Evolutionary conservation across 2,797 vertebrate species (phyloP).

Genomic region (Hemibagrus guttatus): DNA sequence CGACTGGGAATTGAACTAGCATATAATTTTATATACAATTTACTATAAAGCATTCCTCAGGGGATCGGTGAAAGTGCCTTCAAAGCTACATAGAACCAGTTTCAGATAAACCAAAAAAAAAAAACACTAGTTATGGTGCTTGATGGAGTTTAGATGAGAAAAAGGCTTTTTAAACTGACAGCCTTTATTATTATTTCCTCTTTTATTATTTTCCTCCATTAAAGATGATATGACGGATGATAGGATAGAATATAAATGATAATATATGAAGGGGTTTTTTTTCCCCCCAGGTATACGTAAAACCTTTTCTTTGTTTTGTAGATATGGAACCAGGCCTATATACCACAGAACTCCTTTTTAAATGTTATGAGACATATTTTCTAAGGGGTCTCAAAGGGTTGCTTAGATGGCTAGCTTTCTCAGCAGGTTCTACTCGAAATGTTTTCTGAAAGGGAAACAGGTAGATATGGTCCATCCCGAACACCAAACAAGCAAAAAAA

Average conservation of each 20-base stretch:
- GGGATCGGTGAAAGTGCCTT: no score
- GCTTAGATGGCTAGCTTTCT: background rate
- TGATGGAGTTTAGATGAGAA: background rate
- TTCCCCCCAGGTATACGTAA: no score
- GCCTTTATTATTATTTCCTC: background rate
- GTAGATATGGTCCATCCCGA: no score
- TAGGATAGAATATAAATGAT: no score
- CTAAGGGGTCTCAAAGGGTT: background rate
- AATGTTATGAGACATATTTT: background rate
- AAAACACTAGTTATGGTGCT: background rate
- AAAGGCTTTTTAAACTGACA: background rate
- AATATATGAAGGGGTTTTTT: no score
- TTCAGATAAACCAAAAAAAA: background rate
- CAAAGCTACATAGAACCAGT: background rate
- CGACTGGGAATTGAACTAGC: no score
- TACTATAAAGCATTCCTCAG: no score
- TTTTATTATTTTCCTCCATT: no score
- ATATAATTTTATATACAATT: background rate
- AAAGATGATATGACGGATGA: no score
- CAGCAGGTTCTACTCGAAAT: background rate
- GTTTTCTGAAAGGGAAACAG: background rate
- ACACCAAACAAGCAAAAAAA: background rate
- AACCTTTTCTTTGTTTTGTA: background rate
- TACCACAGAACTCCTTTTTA: background rate
- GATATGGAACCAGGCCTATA: background rate